These are phyloP conservation scores for Drosophila histrio DNA, from an alignment of 2,888 invertebrate genomes.

Conservation along the genomic window DNA sequence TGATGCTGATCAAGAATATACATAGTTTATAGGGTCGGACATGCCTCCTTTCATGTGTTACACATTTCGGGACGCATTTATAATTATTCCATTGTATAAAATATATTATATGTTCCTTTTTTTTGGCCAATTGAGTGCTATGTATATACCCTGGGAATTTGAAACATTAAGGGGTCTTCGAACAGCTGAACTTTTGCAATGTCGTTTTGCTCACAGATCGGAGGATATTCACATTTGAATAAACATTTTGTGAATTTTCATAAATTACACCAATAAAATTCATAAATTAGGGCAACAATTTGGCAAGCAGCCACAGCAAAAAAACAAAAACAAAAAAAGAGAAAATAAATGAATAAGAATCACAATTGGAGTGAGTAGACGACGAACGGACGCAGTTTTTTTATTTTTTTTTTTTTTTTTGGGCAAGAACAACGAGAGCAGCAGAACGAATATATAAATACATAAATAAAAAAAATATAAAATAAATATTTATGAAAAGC, in stretches of 20 bases:
- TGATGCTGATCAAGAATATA: too few species aligned
- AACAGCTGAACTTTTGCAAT: neutral
- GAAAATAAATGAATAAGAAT: constrained; percentile 3
- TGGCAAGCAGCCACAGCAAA: constrained; percentile 51
- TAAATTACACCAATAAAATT: constrained; percentile 41
- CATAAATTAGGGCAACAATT: constrained; percentile 60
- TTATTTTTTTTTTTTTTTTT: constrained; percentile 26
- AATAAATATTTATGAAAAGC: constrained; percentile 43
- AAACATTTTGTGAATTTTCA: constrained; percentile 22
- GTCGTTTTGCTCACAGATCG: neutral
- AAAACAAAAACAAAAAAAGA: constrained; percentile 1
- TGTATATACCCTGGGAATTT: neutral
- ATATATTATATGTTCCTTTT: too few species aligned
- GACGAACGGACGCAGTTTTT: constrained; percentile 20
- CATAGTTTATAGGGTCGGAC: too few species aligned
- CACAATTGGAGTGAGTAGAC: constrained; percentile 38
- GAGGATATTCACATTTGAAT: constrained; percentile 27
- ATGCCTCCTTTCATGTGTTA: too few species aligned
- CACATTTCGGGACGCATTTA: too few species aligned
- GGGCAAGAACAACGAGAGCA: neutral
- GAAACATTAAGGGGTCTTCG: too few species aligned
- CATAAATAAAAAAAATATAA: constrained; percentile 27
- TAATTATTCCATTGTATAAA: too few species aligned
- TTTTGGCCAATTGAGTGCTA: neutral
- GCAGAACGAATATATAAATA: constrained; percentile 2